phyloP scores from a whole-genome alignment of 1,140 invertebrate genomes.

The Araneus ventricosus region DNA sequence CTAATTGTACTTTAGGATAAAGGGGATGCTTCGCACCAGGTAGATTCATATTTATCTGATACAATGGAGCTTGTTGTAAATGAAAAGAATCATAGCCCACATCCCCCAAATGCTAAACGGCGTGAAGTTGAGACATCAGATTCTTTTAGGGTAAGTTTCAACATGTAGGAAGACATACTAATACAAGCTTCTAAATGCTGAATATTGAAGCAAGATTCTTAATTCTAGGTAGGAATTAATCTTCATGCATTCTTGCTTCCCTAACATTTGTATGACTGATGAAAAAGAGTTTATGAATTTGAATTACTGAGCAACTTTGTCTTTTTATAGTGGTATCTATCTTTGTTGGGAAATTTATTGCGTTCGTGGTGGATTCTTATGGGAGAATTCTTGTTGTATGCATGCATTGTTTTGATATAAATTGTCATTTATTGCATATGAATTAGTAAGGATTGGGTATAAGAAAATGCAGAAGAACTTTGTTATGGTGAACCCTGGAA shows the following conservation, averaged over 20 bases:
- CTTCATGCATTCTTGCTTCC: background rate
- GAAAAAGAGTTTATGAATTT: background rate
- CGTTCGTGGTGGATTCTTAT: background rate
- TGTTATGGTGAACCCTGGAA: no score
- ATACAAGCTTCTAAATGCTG: background rate
- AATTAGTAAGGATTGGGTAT: no score
- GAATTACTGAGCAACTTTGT: background rate
- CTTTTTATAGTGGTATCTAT: no score
- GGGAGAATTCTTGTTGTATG: no score
- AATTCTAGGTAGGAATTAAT: background rate
- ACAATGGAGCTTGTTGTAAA: conserved; percentile 39
- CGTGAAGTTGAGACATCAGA: conserved; percentile 67
- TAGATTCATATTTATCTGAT: conserved; percentile 57
- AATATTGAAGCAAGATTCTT: background rate
- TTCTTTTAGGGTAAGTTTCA: conserved; percentile 39
- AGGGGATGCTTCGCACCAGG: conserved; percentile 11
- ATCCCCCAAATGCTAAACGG: conserved; percentile 75
- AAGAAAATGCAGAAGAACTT: no score
- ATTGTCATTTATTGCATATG: no score
- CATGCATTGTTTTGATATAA: no score
- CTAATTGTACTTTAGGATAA: conserved; percentile 43
- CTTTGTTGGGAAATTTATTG: background rate
- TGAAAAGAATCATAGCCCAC: conserved; percentile 72
- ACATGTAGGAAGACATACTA: background rate
- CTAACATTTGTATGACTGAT: background rate